These are phyloP conservation scores for Drosophila cardini DNA, from an alignment of 1,140 invertebrate species.

Conservation along the genomic window DNA sequence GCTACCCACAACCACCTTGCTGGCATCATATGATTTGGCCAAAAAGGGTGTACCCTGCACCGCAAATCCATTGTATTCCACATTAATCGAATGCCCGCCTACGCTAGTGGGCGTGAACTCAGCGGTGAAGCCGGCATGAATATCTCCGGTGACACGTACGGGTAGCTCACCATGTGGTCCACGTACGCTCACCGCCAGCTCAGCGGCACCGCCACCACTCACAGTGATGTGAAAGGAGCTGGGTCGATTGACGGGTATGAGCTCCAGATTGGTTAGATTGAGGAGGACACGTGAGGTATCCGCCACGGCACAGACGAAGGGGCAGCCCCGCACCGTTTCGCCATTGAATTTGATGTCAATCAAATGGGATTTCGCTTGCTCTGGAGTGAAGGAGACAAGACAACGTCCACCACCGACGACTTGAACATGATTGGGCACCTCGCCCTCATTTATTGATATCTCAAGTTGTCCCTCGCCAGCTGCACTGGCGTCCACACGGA, in stretches of 20 bases:
- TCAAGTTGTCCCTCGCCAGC: slow-evolving; percentile 98
- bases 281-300: slow-evolving; percentile 92
- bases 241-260: slow-evolving; percentile 94
- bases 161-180: slow-evolving; percentile 92
- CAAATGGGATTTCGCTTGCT: slow-evolving; percentile 94
- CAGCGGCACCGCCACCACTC: slow-evolving; percentile 93
- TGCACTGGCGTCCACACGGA: slow-evolving; percentile 97
- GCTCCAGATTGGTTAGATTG: slow-evolving; percentile 91
- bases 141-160: slow-evolving; percentile 95
- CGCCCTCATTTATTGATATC: slow-evolving; percentile 99
- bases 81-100: slow-evolving; percentile 94
- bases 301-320: slow-evolving; percentile 93
- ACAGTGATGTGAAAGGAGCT: slow-evolving; percentile 96
- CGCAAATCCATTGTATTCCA: slow-evolving; percentile 95
- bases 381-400: slow-evolving; percentile 97
- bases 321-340: slow-evolving; percentile 96
- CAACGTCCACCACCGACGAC: slow-evolving; percentile 97
- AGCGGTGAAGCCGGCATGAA: slow-evolving; percentile 93
- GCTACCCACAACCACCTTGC: slow-evolving; percentile 92
- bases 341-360: slow-evolving; percentile 99
- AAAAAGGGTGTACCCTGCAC: slow-evolving; percentile 96
- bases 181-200: slow-evolving; percentile 94
- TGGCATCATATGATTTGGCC: slow-evolving; percentile 97
- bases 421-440: slow-evolving; percentile 98
- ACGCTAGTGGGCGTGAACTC: slow-evolving; percentile 96